phyloP scores from a whole-genome alignment of 2,113 vertebrate genomes.

The Micronycteris hirsuta region DNA sequence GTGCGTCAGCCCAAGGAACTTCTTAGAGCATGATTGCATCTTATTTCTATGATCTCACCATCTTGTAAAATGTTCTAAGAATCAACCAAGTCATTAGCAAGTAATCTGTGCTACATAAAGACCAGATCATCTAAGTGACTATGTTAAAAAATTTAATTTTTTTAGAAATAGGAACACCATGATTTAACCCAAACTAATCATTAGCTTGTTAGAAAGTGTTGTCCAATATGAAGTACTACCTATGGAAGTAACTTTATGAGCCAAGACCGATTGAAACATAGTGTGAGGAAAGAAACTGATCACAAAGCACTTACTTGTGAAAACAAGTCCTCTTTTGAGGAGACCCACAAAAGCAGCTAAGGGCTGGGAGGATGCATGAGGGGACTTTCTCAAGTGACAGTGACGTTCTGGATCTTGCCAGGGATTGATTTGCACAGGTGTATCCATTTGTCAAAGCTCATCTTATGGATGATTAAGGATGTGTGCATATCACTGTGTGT shows the following conservation, averaged over 20 bases:
- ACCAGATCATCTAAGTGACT: not conserved
- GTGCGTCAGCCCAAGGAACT: not conserved
- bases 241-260: not conserved
- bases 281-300: constrained; percentile 2
- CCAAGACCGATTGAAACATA: not conserved
- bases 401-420: not conserved
- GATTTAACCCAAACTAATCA: not conserved
- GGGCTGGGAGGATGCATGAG: not conserved
- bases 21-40: not conserved
- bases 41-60: not conserved
- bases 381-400: not conserved
- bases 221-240: not conserved
- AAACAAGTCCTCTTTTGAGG: not conserved
- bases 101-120: not conserved
- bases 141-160: not conserved
- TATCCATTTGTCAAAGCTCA: not conserved
- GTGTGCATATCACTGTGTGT: not conserved
- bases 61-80: not conserved
- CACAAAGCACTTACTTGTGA: not conserved
- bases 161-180: not conserved
- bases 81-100: not conserved
- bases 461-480: not conserved
- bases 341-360: not conserved
- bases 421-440: not conserved
- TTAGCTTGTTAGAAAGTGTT: not conserved